phyloP scores from a whole-genome alignment of 2,888 invertebrate genomes.

The Muscina levida region DNA sequence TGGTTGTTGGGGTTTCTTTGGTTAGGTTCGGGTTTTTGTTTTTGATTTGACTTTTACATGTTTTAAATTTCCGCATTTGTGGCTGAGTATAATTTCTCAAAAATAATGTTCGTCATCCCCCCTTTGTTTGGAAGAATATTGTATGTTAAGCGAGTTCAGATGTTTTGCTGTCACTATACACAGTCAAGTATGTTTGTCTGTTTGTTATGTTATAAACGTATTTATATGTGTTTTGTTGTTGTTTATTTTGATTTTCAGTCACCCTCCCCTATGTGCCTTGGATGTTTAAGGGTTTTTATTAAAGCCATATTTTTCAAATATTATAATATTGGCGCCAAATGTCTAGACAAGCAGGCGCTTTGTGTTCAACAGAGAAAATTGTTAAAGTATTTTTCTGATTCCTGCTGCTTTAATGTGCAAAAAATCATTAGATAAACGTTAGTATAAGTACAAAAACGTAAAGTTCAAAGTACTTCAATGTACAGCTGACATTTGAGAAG shows the following conservation, averaged over 20 bases:
- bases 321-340: conserved; percentile 68
- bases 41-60: conserved; percentile 55
- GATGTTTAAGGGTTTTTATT: conserved; percentile 20
- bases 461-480: conserved; percentile 45
- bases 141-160: conserved; percentile 19
- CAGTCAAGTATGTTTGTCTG: no score
- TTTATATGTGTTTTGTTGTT: conserved; percentile 5
- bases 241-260: conserved; percentile 21
- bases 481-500: background rate
- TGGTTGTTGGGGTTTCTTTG: conserved; percentile 35
- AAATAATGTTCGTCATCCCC: conserved; percentile 34
- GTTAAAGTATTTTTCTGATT: conserved; percentile 45
- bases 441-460: background rate
- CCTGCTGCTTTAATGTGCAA: conserved; percentile 37
- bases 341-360: conserved; percentile 72
- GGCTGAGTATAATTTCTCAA: conserved; percentile 4
- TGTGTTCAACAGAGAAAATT: conserved; percentile 29
- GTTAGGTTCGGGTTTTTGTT: conserved; percentile 16
- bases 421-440: conserved; percentile 19
- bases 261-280: conserved; percentile 38
- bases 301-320: conserved; percentile 29
- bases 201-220: no score
- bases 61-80: conserved; percentile 45
- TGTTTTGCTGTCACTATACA: no score
- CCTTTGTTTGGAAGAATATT: conserved; percentile 19